Conservation (phyloP, 2,113 vertebrate genomes). For the Microtus oregoni region DNA sequence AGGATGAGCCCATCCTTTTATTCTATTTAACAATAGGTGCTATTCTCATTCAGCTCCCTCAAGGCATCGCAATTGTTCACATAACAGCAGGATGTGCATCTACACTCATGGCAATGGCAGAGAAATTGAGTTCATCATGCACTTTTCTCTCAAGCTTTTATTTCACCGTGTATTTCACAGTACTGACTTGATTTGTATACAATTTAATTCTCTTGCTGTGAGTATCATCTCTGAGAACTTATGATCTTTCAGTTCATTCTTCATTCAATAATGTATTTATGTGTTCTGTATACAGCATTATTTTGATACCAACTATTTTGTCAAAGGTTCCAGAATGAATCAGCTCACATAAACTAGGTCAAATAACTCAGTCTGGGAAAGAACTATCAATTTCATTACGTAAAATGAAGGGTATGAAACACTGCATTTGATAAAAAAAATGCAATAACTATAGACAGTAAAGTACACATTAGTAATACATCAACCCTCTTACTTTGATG, state of each 20-base stretch:
- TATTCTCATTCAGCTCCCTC: constrained; percentile 63
- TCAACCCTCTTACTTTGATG: not conserved
- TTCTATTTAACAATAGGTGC: constrained; percentile 65
- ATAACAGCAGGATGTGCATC: constrained; percentile 55
- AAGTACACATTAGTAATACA: constrained; percentile 27
- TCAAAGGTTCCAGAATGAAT: constrained; percentile 62
- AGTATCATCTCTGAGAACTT: constrained; percentile 73
- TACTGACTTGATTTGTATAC: constrained; percentile 74
- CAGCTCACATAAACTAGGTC: constrained; percentile 44
- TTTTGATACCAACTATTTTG: constrained; percentile 71
- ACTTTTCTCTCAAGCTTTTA: constrained; percentile 69
- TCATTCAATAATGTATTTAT: constrained; percentile 74
- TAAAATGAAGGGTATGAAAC: constrained; percentile 42
- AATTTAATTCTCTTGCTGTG: constrained; percentile 73
- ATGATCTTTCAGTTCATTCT: constrained; percentile 64
- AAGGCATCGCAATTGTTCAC: constrained; percentile 50
- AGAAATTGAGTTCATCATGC: constrained; percentile 62
- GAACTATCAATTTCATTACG: constrained; percentile 53
- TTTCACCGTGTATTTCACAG: constrained; percentile 53
- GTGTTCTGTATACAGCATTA: constrained; percentile 67
- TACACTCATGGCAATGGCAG: constrained; percentile 35
- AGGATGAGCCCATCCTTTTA: constrained; percentile 60
- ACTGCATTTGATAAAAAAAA: constrained; percentile 43
- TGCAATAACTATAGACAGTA: not conserved
- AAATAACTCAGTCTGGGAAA: constrained; percentile 72